A percentile compares a stretch with the other conserved stretches of the same genome.
These are phyloP conservation scores for Brenthis hecate DNA, from an alignment of 2,888 invertebrate genomes.

Conservation along the genomic window DNA sequence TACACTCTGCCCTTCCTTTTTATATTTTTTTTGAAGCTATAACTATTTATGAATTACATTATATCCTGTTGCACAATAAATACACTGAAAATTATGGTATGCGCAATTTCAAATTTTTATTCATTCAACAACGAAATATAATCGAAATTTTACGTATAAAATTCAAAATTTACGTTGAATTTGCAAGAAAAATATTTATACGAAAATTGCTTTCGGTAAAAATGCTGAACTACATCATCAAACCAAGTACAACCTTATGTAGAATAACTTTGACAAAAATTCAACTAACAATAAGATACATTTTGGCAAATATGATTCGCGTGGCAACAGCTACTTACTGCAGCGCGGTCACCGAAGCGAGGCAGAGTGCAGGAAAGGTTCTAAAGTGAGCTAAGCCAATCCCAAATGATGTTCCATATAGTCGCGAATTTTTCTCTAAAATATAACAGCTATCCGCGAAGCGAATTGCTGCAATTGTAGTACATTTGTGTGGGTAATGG, in stretches of 20 bases:
- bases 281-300: slow-evolving; percentile 19
- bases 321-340: slow-evolving; percentile 39
- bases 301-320: slow-evolving; percentile 25
- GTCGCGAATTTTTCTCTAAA: slow-evolving; percentile 46
- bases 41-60: slow-evolving; percentile 26
- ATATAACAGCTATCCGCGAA: slow-evolving; percentile 41
- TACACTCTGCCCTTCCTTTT: slow-evolving; percentile 33
- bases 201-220: neutral
- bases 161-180: no score
- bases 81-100: no score
- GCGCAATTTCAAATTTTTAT: no score
- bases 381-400: slow-evolving; percentile 61
- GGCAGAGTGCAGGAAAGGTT: slow-evolving; percentile 62
- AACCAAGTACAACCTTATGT: slow-evolving; percentile 5
- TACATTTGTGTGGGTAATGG: slow-evolving; percentile 3
- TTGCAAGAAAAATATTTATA: neutral
- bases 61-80: slow-evolving; percentile 16
- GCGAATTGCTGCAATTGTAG: slow-evolving; percentile 38
- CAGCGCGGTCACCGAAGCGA: slow-evolving; percentile 44
- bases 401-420: slow-evolving; percentile 55
- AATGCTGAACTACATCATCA: neutral
- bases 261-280: slow-evolving; percentile 11
- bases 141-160: no score
- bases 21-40: slow-evolving; percentile 29
- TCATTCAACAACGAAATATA: no score